These are phyloP conservation scores for Nycticryphes semicollaris DNA, from an alignment of 2,113 vertebrate species.

Conservation along the genomic window DNA sequence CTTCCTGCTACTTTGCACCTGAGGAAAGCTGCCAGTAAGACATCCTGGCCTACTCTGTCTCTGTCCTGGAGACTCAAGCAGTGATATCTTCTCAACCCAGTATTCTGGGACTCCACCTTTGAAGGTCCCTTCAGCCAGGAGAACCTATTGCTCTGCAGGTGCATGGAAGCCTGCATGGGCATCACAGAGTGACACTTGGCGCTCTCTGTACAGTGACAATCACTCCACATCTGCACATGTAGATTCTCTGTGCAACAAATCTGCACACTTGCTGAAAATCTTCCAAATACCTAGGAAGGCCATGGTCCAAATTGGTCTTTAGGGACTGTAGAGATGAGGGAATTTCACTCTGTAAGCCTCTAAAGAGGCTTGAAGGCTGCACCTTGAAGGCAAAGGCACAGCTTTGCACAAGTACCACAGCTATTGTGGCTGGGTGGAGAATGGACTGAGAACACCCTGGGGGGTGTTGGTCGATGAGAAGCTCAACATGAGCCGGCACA, in stretches of 20 bases:
- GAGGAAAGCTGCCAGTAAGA: background rate
- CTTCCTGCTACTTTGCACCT: background rate
- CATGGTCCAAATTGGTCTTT: background rate
- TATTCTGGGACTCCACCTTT: background rate
- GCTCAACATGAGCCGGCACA: background rate
- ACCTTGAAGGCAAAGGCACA: background rate
- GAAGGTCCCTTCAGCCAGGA: background rate
- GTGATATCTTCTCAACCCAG: background rate
- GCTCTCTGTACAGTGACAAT: rapidly evolving
- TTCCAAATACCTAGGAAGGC: background rate
- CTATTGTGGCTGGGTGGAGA: background rate
- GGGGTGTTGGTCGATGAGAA: background rate
- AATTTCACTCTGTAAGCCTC: background rate
- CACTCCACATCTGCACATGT: background rate
- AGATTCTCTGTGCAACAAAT: background rate
- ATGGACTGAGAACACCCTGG: background rate
- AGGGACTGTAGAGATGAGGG: background rate
- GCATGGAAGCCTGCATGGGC: background rate
- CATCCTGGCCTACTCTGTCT: too few relatives aligned
- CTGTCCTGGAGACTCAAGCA: background rate
- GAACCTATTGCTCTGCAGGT: background rate
- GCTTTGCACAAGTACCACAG: background rate
- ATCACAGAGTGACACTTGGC: too few relatives aligned
- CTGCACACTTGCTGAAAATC: background rate
- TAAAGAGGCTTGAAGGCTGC: too few relatives aligned